These are phyloP conservation scores for Philereme vetulata DNA, from an alignment of 2,888 invertebrate genomes.

Conservation along the genomic window DNA sequence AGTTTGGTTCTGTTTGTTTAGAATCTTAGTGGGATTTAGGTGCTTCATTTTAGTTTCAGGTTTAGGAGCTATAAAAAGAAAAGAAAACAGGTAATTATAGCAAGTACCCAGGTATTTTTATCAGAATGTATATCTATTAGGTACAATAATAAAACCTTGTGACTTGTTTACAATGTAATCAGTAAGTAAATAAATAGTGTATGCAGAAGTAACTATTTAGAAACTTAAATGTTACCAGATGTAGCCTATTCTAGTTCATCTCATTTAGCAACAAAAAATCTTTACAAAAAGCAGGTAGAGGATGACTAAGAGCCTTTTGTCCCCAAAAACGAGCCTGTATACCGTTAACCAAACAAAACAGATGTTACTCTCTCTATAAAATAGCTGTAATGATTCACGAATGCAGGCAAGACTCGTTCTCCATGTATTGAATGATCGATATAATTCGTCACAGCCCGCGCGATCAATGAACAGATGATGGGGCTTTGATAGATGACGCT, in stretches of 20 bases:
- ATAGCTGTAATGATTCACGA: slow-evolving; percentile 65
- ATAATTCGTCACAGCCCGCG: slow-evolving; percentile 64
- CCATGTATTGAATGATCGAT: slow-evolving; percentile 68
- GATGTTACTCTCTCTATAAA: slow-evolving; percentile 63
- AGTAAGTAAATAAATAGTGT: slow-evolving; percentile 7
- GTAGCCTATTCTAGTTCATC: slow-evolving; percentile 20
- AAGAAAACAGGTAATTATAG: too few relatives aligned
- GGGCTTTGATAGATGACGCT: slow-evolving; percentile 19
- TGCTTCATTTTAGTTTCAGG: too few relatives aligned
- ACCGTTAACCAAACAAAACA: slow-evolving; percentile 79
- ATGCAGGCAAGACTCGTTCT: slow-evolving; percentile 49
- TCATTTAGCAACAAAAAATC: slow-evolving; percentile 49
- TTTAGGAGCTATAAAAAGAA: too few relatives aligned
- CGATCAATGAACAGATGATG: slow-evolving; percentile 59
- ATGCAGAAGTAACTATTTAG: neutral
- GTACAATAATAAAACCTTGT: neutral
- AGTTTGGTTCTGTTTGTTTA: too few relatives aligned
- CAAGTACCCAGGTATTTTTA: too few relatives aligned
- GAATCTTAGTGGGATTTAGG: too few relatives aligned
- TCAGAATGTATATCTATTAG: too few relatives aligned
- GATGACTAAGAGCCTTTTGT: slow-evolving; percentile 76
- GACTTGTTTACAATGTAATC: slow-evolving; percentile 8
- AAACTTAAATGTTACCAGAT: slow-evolving; percentile 5
- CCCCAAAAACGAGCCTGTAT: slow-evolving; percentile 70
- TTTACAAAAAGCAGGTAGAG: slow-evolving; percentile 70